Evolutionary conservation across 2,888 invertebrate genomes (phyloP), one percentile per base, ranked within the genome.

Genomic region (Drosophila neotestacea): DNA sequence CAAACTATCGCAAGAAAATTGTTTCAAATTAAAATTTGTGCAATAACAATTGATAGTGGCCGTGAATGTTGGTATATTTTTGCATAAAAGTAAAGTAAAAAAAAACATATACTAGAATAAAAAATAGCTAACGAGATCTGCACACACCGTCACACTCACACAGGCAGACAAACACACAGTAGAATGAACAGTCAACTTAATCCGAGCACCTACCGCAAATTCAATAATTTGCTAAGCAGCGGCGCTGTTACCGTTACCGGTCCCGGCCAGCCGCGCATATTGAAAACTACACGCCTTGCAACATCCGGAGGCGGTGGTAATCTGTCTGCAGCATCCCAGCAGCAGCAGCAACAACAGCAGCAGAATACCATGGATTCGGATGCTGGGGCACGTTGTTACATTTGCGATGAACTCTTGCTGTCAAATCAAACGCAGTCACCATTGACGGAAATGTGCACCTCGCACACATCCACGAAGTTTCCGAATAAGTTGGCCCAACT

Each of bases 401-500:
- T 93, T 27, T 93, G 93, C 79, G 93, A 93, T 77, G 93, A 93
- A 71, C 74, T 87, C n/a, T 64, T 90, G 65, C 78, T 83, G 39
- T 79, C 88, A 4, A 91, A 83, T 62, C 90, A 90, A 60, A 87
- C 90, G 27, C 90, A 91, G 61, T 89, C 91, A 27, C 78, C 88
- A 10, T 79, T 93, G 1, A 91, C 92, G 42, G 92, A 93, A 38
- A 90, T 92, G 81, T 80, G 84, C 46, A 93, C 93, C 58, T 86
- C 92, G 34, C 92, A 92, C 79, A 92, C 93, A 10, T 91, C 92
- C 55, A 93, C 93, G 55, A 92, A 93, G 71, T 91, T 93, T 58
- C 93, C 93, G 55, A 93, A 93, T 74, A 93, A 93, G 90, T 92
- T 93, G 75, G 93, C 93, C 2, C 93, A 93, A 81, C 81, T 93